Base-by-base conservation (phyloP, 2,113 vertebrate species). In the Centropus bengalensis region DNA sequence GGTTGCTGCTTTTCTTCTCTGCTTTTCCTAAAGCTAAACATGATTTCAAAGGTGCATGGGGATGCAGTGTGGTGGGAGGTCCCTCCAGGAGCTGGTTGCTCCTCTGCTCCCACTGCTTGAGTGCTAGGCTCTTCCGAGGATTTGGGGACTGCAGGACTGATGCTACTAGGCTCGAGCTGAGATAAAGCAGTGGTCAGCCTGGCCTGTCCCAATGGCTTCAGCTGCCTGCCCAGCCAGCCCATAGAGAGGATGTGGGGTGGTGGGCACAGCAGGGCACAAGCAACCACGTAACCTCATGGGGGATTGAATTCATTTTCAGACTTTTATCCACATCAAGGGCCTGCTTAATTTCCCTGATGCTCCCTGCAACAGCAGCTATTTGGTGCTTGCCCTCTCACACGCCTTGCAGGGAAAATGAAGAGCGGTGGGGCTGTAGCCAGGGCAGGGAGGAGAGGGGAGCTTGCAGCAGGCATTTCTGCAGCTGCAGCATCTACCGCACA, bases 251-350 rank as follows among this genome's bases (percentile, higher is more conserved):
- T 38, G 21, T 0, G 2, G 70, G 6, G 8, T 32, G 32, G 14
- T 58, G 66, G 24, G 47, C 33, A 55, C 47, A 76, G 52, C 56
- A 70, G 56, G 60, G n/a, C 47, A 40, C 0, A 0, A 27, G 36
- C 51, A 58, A 63, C 40, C 44, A 23, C 55, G 26, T 18, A 86
- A 4, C 38, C 8, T 51, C 33, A 38, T 3, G 17, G 20, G 24
- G 17, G 52, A 14, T 67, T 47, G 51, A 32, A 19, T 42, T 55
- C 52, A 14, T 3, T 51, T 21, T 36, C 47, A 75, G 78, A 36
- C 60, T 32, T 32, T 58, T 0, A 0, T 27, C 33, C 0, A 1
- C 59, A 24, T 7, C 44, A 26, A 9, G 22, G 28, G 51, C 63
- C 36, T 30, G 22, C 47, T 78, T 70, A 5, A 32, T 58, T 55